phyloP scores from a whole-genome alignment of 2,113 vertebrate genomes.

The Caretta caretta region DNA sequence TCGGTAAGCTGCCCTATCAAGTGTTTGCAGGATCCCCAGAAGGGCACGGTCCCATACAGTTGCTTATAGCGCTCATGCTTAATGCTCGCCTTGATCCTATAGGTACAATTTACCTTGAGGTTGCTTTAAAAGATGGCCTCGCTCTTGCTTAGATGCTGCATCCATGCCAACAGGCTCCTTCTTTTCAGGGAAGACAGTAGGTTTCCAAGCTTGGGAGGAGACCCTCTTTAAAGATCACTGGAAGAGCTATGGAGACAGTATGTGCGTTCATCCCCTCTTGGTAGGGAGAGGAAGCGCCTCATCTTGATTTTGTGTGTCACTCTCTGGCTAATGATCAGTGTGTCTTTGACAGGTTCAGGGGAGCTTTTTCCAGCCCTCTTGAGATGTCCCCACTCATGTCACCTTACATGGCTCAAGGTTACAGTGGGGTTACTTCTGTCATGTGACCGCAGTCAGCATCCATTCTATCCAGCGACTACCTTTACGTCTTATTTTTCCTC shows the following conservation, averaged over 20 bases:
- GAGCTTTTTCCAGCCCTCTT: not conserved
- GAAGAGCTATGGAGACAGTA: not conserved
- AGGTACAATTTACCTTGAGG: not conserved
- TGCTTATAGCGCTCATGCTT: accelerated
- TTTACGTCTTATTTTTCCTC: not conserved
- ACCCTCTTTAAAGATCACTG: not conserved
- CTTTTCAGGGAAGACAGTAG: not conserved
- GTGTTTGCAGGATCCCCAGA: not conserved
- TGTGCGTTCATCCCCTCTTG: not conserved
- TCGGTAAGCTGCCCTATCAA: not conserved
- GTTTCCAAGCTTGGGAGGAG: not conserved
- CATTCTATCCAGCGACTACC: accelerated
- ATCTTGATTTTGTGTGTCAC: not conserved
- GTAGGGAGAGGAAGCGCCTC: not conserved
- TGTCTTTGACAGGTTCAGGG: not conserved
- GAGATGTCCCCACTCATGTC: not conserved
- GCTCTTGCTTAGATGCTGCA: not conserved
- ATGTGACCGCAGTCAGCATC: not conserved
- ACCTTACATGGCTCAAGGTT: not conserved
- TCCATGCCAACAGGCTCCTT: not conserved
- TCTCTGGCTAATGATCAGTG: not conserved
- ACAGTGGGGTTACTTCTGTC: not conserved
- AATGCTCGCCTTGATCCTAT: not conserved
- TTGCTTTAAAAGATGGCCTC: not conserved
- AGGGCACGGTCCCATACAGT: not conserved